Percentiles rank a stretch among this genome's conserved stretches.
phyloP scores from a whole-genome alignment of 2,888 invertebrate species.

The Ommatoiulus sabulosus region DNA sequence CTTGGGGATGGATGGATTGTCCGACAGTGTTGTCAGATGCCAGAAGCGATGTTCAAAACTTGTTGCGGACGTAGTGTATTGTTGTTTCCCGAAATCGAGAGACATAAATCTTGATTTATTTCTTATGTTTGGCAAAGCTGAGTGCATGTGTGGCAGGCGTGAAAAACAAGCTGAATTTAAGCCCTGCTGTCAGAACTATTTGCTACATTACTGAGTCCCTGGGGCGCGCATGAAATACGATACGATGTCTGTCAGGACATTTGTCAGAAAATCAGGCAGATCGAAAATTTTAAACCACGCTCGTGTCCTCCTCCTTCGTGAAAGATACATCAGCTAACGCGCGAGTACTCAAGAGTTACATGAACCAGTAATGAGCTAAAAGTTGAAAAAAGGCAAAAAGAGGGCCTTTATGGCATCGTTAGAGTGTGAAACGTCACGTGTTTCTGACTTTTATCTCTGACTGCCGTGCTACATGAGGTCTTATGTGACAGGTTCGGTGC shows the following conservation, averaged over 20 bases:
- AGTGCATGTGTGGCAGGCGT: background rate
- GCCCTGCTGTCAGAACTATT: slow-evolving; percentile 29
- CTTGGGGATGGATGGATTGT: background rate
- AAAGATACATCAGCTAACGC: background rate
- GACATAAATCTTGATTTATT: slow-evolving; percentile 8
- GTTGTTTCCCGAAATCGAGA: too few species aligned
- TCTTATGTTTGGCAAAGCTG: background rate
- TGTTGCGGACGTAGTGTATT: background rate
- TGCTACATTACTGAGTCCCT: slow-evolving; percentile 17
- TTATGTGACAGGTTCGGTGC: background rate
- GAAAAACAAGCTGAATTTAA: slow-evolving; percentile 34
- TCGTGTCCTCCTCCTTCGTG: background rate
- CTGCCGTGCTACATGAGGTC: background rate
- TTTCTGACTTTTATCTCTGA: too few species aligned
- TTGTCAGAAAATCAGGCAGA: background rate
- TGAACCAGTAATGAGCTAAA: background rate
- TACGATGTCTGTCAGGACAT: background rate
- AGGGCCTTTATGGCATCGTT: background rate
- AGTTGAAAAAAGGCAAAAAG: background rate
- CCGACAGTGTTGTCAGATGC: background rate
- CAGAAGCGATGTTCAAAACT: background rate
- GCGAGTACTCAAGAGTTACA: background rate
- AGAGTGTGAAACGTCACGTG: background rate
- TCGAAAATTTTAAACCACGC: background rate
- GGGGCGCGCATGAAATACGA: slow-evolving; percentile 17